These are phyloP conservation scores for Norana najaformis DNA, from an alignment of 2,888 invertebrate species.

Conservation along the genomic window DNA sequence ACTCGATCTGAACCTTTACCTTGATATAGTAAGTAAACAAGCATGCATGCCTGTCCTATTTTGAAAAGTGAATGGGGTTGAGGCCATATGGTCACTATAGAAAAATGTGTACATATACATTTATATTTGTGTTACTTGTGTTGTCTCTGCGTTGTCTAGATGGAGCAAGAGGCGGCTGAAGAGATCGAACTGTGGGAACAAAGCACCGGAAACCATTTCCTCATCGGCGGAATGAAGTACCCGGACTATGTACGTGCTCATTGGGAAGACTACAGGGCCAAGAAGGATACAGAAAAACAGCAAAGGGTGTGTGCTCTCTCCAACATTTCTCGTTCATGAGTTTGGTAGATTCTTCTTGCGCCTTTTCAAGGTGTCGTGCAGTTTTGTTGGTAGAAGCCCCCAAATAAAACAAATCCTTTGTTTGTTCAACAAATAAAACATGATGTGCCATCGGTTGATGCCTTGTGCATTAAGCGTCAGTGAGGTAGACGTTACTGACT, in stretches of 20 bases:
- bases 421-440: too few species aligned
- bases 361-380: not conserved
- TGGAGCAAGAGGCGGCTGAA: conserved; percentile 24
- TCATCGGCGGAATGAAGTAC: conserved; percentile 24
- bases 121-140: not conserved
- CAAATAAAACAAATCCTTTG: too few species aligned
- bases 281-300: conserved; percentile 30
- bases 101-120: too few species aligned
- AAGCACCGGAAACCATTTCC: conserved; percentile 2
- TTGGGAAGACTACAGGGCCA: conserved; percentile 29
- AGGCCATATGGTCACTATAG: too few species aligned
- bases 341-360: not conserved
- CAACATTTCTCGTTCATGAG: not conserved
- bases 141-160: conserved; percentile 7
- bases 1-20: not conserved
- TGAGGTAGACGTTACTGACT: too few species aligned
- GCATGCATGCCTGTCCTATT: not conserved
- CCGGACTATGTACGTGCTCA: not conserved
- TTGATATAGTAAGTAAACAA: not conserved
- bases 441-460: too few species aligned
- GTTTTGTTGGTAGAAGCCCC: too few species aligned
- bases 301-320: conserved; percentile 14
- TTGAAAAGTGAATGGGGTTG: too few species aligned
- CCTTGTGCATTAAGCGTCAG: too few species aligned
- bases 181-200: conserved; percentile 28